Evolutionary conservation across 64 coral and sea anemone species (phyloP).

Genomic region (Actinia tenebrosa): DNA sequence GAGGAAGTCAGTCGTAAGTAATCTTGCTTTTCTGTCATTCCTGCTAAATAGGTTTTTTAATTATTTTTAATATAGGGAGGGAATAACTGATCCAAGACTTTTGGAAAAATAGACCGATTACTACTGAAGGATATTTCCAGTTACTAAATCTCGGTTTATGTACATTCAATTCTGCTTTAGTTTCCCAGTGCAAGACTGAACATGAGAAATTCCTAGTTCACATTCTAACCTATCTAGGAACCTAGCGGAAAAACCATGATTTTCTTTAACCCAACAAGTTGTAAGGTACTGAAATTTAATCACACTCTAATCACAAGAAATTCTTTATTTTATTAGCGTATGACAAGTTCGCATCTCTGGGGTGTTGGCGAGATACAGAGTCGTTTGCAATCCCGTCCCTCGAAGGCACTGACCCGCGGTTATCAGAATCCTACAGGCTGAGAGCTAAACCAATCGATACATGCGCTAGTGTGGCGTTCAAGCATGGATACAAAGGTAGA

Average conservation of each 20-base stretch:
- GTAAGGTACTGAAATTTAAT: too few relatives aligned
- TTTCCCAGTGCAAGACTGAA: too few relatives aligned
- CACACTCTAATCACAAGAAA: too few relatives aligned
- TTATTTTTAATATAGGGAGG: too few relatives aligned
- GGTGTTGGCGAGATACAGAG: slow-evolving; percentile 82
- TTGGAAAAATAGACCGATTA: background rate
- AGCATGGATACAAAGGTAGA: slow-evolving; percentile 82
- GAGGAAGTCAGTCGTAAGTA: slow-evolving; percentile 51
- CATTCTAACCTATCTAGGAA: too few relatives aligned
- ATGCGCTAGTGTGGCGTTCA: slow-evolving; percentile 64
- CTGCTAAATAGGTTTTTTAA: too few relatives aligned
- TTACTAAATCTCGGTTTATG: too few relatives aligned
- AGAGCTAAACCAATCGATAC: slow-evolving; percentile 79
- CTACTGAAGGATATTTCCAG: too few relatives aligned
- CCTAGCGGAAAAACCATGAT: too few relatives aligned
- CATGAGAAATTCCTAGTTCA: too few relatives aligned
- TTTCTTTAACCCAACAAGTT: too few relatives aligned
- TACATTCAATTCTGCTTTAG: too few relatives aligned
- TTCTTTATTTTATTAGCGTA: slow-evolving; percentile 37
- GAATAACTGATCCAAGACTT: background rate
- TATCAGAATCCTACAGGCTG: slow-evolving; percentile 37
- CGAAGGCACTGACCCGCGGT: slow-evolving; percentile 46
- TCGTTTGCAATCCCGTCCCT: slow-evolving; percentile 46
- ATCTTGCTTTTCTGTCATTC: background rate
- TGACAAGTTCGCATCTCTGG: slow-evolving; percentile 55